These are phyloP conservation scores for Pogonomyrmex californicus DNA, from an alignment of 1,140 invertebrate genomes.

Conservation along the genomic window DNA sequence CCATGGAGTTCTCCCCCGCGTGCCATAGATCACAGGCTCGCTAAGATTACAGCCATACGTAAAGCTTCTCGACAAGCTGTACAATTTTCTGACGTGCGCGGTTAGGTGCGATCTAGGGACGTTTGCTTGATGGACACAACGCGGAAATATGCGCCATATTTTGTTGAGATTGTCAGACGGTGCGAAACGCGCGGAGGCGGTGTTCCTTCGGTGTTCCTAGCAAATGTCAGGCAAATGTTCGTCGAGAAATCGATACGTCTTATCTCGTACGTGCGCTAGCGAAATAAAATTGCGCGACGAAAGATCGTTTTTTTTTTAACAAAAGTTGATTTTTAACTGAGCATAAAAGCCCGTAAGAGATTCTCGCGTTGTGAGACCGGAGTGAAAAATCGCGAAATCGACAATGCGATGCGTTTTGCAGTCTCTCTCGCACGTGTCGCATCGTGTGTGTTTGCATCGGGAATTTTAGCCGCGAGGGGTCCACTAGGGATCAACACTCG, in stretches of 20 bases:
- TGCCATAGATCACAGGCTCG: conserved; percentile 54
- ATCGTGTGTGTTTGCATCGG: no score
- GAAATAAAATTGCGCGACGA: neutral
- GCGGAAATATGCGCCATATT: neutral
- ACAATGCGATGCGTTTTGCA: neutral
- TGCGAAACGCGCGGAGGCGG: neutral
- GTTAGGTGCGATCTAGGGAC: neutral
- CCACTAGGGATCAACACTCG: neutral
- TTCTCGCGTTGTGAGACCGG: no score
- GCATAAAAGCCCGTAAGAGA: neutral
- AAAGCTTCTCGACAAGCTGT: conserved; percentile 54
- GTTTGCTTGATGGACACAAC: conserved; percentile 11
- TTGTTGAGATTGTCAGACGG: neutral
- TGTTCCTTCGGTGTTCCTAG: neutral
- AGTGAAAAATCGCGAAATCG: neutral
- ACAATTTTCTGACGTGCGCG: conserved; percentile 47
- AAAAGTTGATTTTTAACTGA: neutral
- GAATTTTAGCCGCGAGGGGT: neutral
- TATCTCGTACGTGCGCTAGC: neutral
- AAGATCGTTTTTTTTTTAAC: neutral
- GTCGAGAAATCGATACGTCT: neutral
- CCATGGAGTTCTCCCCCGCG: conserved; percentile 40
- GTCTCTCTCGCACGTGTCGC: neutral
- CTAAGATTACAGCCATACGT: conserved; percentile 65
- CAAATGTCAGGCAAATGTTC: conserved; percentile 6